These are phyloP conservation scores for Lepidurus couesii DNA, from an alignment of 1,140 invertebrate genomes.

Conservation along the genomic window DNA sequence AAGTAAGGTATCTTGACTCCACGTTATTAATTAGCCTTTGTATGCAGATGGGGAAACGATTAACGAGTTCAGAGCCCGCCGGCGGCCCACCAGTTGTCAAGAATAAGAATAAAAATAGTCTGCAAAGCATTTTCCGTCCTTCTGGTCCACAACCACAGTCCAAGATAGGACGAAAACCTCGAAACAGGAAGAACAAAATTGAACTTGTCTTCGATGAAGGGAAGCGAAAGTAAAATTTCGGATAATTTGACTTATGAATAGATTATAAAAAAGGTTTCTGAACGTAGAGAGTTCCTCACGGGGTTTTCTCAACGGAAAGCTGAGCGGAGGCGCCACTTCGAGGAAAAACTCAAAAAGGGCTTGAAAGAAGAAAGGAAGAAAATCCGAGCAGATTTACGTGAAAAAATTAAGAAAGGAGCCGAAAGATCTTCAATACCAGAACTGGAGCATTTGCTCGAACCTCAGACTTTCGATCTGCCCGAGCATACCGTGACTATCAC, in stretches of 20 bases:
- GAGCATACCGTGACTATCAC: slow-evolving; percentile 30
- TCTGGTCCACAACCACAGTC: not conserved
- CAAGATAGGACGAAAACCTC: slow-evolving; percentile 18
- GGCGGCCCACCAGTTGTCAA: not conserved
- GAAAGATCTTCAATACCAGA: slow-evolving; percentile 25
- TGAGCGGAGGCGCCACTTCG: slow-evolving; percentile 27
- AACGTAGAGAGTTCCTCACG: slow-evolving; percentile 25
- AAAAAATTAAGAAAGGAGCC: slow-evolving; percentile 29
- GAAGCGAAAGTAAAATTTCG: slow-evolving; percentile 17
- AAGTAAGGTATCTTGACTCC: too few species aligned
- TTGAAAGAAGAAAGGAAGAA: slow-evolving; percentile 29
- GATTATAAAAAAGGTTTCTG: not conserved
- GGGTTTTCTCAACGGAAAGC: slow-evolving; percentile 31
- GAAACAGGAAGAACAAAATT: slow-evolving; percentile 29
- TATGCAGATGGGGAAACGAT: not conserved
- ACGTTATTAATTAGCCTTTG: not conserved
- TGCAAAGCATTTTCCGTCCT: slow-evolving; percentile 10
- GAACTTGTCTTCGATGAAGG: slow-evolving; percentile 31
- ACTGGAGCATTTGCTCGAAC: slow-evolving; percentile 29
- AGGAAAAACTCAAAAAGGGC: slow-evolving; percentile 31
- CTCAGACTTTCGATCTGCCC: slow-evolving; percentile 13
- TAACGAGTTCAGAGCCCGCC: not conserved
- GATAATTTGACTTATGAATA: not conserved
- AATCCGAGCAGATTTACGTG: slow-evolving; percentile 25
- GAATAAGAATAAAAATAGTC: not conserved